These are phyloP conservation scores for Trachelus troglodyta DNA, from an alignment of 2,888 invertebrate species.

Conservation along the genomic window DNA sequence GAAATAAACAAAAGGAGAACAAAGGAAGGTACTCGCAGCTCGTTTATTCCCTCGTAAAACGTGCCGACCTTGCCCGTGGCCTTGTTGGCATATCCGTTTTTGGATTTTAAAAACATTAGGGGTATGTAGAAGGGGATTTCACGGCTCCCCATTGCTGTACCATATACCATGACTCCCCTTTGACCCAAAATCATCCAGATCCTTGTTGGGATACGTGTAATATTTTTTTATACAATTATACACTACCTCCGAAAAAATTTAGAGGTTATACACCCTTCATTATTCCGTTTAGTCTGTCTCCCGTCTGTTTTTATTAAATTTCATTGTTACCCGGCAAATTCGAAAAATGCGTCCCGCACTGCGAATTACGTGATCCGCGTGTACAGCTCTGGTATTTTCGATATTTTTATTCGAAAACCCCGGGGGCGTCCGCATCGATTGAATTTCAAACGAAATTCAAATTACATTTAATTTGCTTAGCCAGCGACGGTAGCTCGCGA, in stretches of 20 bases:
- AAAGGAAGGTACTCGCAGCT: conserved; percentile 4
- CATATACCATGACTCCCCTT: background rate
- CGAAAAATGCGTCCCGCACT: background rate
- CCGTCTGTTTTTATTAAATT: background rate
- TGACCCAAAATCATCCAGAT: background rate
- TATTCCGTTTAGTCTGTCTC: background rate
- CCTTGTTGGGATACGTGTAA: background rate
- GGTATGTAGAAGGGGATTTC: background rate
- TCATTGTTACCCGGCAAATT: background rate
- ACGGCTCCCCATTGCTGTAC: background rate
- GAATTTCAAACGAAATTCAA: conserved; percentile 64
- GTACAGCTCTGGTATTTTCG: background rate
- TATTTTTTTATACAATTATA: background rate
- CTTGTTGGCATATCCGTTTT: background rate
- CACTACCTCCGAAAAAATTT: background rate
- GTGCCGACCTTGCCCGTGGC: background rate
- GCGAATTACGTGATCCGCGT: background rate
- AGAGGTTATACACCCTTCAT: background rate
- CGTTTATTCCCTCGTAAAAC: conserved; percentile 9
- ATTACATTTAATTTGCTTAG: conserved; percentile 62
- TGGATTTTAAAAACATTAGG: background rate
- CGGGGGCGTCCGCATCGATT: conserved; percentile 46
- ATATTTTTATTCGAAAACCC: conserved; percentile 14
- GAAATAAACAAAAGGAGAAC: background rate
- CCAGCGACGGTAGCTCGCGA: conserved; percentile 32